Conservation (phyloP, 2,888 invertebrate species). For the Spatulosminthurus flaviceps region DNA sequence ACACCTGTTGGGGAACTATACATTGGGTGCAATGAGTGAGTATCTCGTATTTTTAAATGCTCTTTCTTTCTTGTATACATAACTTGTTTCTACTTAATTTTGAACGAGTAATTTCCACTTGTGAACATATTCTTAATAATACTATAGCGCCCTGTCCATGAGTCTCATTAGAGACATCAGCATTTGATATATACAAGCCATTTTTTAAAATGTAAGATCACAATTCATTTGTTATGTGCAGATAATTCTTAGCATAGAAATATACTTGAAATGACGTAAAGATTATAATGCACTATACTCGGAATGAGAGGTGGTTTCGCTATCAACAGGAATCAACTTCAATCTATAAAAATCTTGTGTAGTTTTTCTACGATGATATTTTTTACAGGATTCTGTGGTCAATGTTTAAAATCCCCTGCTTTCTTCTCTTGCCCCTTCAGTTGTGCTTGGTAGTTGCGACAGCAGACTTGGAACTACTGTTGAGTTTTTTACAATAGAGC, state of each 20-base stretch:
- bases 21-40: background rate
- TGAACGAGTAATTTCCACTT: background rate
- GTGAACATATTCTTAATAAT: background rate
- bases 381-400: background rate
- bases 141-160: background rate
- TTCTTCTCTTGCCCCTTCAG: background rate
- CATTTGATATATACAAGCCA: too few relatives aligned
- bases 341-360: background rate
- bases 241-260: too few relatives aligned
- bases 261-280: too few relatives aligned
- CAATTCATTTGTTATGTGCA: background rate
- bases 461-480: background rate
- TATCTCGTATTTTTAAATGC: background rate
- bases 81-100: background rate
- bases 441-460: background rate
- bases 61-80: background rate
- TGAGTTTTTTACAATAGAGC: too few relatives aligned
- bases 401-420: background rate
- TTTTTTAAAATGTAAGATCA: background rate
- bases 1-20: too few relatives aligned
- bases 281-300: background rate
- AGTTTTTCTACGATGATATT: background rate
- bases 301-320: background rate
- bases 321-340: background rate
- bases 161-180: constrained; percentile 8